These are phyloP conservation scores for Andrena flavipes DNA, from an alignment of 2,888 invertebrate genomes.

Conservation along the genomic window DNA sequence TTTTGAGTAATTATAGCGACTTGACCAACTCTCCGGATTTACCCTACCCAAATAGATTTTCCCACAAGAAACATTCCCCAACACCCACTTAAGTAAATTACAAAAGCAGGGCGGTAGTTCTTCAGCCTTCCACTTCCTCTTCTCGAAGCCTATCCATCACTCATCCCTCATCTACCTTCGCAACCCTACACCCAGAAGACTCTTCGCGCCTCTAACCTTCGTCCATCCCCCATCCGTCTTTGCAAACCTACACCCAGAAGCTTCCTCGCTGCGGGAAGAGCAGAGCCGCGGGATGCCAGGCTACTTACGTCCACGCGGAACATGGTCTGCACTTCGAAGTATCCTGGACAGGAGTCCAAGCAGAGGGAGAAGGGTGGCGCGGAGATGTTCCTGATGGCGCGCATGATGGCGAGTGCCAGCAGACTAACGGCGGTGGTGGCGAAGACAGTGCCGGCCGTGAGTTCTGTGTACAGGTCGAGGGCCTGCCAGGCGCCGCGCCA, in stretches of 20 bases:
- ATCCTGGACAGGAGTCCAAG: slow-evolving; percentile 91
- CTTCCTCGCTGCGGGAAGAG: neutral
- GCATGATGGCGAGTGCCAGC: slow-evolving; percentile 89
- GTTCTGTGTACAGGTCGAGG: slow-evolving; percentile 89
- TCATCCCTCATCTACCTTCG: neutral
- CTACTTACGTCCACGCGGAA: slow-evolving; percentile 92
- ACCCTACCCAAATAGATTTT: too few species aligned
- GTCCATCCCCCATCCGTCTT: neutral
- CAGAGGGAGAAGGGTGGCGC: slow-evolving; percentile 93
- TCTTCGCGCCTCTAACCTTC: neutral
- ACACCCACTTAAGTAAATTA: too few species aligned
- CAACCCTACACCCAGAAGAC: neutral
- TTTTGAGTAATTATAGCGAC: too few species aligned
- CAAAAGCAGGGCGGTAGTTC: neutral
- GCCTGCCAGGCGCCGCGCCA: slow-evolving; percentile 95
- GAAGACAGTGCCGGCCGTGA: slow-evolving; percentile 87
- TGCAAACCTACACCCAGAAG: neutral
- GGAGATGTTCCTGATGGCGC: slow-evolving; percentile 91
- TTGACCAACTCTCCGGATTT: too few species aligned
- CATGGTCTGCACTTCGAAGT: slow-evolving; percentile 94
- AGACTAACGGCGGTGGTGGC: slow-evolving; percentile 89
- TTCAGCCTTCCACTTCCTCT: neutral
- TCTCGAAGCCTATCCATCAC: neutral
- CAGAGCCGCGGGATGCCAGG: neutral
- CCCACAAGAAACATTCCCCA: too few species aligned